phyloP scores from a whole-genome alignment of 2,113 vertebrate genomes.

The Myrmophylax atrothorax region DNA sequence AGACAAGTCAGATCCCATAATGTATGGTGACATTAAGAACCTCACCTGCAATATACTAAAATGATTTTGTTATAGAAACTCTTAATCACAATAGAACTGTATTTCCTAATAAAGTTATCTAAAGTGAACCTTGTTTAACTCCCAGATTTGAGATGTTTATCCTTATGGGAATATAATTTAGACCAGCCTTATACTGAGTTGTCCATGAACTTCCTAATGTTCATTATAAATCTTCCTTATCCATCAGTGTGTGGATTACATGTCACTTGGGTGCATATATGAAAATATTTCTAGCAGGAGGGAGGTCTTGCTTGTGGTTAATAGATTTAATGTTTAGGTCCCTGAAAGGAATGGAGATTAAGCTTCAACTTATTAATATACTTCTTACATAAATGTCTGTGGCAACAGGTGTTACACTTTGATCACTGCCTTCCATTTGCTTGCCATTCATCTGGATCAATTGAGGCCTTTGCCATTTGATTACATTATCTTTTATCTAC shows the following conservation, averaged over 20 bases:
- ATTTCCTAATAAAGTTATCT: not conserved
- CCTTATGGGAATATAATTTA: not conserved
- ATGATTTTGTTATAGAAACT: not conserved
- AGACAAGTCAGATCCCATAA: not conserved
- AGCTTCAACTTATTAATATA: not conserved
- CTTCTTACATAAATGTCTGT: not conserved
- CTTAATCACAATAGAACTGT: not conserved
- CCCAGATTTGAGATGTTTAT: not conserved
- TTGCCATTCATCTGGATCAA: not conserved
- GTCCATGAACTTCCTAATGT: not conserved
- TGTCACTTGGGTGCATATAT: not conserved
- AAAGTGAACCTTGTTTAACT: not conserved
- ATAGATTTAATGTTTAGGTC: not conserved
- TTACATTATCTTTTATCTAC: not conserved
- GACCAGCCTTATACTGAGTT: not conserved
- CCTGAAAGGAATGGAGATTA: not conserved
- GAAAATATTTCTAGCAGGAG: not conserved
- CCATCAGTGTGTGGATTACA: not conserved
- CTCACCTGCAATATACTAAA: not conserved
- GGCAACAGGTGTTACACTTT: not conserved
- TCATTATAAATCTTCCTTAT: not conserved
- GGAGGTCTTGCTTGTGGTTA: not conserved
- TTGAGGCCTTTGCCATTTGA: not conserved
- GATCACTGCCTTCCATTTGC: conserved; percentile 3
- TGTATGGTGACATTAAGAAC: not conserved